Percentiles rank a stretch among this genome's conserved stretches.
These are phyloP conservation scores for Melipona beecheii DNA, from an alignment of 2,888 invertebrate species.

Conservation along the genomic window DNA sequence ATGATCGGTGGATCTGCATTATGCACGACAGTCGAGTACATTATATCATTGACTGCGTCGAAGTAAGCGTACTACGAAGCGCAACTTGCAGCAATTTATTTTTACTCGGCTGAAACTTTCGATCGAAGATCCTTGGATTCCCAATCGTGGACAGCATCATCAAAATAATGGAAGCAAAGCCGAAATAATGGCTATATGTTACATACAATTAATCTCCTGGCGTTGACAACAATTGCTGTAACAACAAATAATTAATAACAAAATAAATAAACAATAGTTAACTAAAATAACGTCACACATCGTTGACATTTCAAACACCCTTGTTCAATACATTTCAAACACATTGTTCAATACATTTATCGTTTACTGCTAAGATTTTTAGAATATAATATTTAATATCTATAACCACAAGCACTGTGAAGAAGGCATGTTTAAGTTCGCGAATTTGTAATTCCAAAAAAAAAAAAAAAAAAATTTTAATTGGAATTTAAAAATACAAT, in stretches of 20 bases:
- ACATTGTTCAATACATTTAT: no score
- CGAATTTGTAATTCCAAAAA: no score
- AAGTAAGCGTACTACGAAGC: slow-evolving; percentile 28
- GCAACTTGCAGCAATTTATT: slow-evolving; percentile 20
- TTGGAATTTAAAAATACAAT: no score
- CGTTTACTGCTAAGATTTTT: no score
- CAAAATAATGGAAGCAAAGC: slow-evolving; percentile 27
- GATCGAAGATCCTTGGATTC: neutral
- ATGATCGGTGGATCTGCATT: slow-evolving; percentile 44
- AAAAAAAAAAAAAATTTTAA: no score
- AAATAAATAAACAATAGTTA: neutral
- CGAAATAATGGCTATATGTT: neutral
- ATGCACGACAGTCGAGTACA: slow-evolving; percentile 40
- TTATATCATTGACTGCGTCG: slow-evolving; percentile 41
- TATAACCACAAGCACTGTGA: no score
- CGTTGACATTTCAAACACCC: no score
- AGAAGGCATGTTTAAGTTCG: no score
- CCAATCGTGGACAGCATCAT: neutral
- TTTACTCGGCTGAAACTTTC: neutral
- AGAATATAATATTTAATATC: no score
- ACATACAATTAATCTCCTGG: slow-evolving; percentile 25
- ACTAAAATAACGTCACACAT: neutral
- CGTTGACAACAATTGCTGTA: slow-evolving; percentile 27
- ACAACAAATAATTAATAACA: no score
- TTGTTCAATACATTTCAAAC: no score